Base-by-base conservation (phyloP, 2,113 vertebrate genomes). In the Puma concolor region DNA sequence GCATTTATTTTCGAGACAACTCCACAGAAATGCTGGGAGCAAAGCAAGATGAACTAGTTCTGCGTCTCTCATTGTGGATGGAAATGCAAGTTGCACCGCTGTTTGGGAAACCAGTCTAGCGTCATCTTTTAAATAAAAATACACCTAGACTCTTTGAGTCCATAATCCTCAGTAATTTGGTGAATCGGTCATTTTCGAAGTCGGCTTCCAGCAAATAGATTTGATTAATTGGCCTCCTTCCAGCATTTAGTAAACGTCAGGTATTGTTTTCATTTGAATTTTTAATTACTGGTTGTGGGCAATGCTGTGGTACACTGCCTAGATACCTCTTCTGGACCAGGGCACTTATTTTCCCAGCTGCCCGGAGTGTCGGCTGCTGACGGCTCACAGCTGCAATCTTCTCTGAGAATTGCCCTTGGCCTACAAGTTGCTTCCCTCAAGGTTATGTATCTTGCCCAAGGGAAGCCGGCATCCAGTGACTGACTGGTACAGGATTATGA, bases 261-360 rank as follows among this genome's bases (percentile, higher is more conserved):
- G 8, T 81, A 67, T 84, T 84, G 33, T 60, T 94, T 96, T 60
- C 21, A 48, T 84, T 84, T 97, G 71, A 79, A 77, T 63, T 83
- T 93, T 88, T 94, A 91, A 95, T 85, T 91, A 69, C 33, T 64
- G 25, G 48, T 63, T 88, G 16, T 76, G 93, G 74, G 15, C 11
- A 83, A 74, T 63, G 12, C 11, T 82, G 6, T 33, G 64, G 13
- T 97, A 8, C 16, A 23, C 25, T 83, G 33, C 48, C 52, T 64
- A 84, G 54, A 80, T 14, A 79, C 3, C 27, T 12, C 38, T 67
- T 72, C 17, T 80, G 33, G 66, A 91, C 27, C 31, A 82, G 91
- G 10, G 23, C 63, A 72, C 29, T 71, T 14, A 83, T 38, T 90
- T 87, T 29, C 48, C 67, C 74, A 60, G 77, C 87, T 91, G 27